phyloP scores from a whole-genome alignment of 2,888 invertebrate genomes.

The Hipparchia semele region DNA sequence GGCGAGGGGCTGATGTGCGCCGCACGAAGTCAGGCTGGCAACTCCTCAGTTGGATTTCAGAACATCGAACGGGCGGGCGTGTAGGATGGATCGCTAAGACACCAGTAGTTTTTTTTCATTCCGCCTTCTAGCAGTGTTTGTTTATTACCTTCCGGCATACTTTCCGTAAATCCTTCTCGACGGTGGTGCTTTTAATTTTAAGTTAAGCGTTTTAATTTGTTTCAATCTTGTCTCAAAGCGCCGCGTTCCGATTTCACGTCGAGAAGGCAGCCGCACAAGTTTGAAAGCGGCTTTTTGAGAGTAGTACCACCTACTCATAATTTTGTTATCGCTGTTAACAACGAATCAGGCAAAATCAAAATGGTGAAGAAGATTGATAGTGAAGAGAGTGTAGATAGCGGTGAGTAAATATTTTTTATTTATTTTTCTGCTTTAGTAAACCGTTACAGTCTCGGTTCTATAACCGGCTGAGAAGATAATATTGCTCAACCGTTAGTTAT shows the following conservation, averaged over 20 bases:
- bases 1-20: slow-evolving; percentile 54
- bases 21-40: slow-evolving; percentile 53
- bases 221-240: slow-evolving; percentile 64
- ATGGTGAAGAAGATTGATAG: slow-evolving; percentile 81
- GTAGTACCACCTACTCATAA: slow-evolving; percentile 76
- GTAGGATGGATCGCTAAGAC: slow-evolving; percentile 81
- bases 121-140: slow-evolving; percentile 82
- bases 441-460: background rate
- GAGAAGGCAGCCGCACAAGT: slow-evolving; percentile 80
- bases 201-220: slow-evolving; percentile 65
- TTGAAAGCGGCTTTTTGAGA: slow-evolving; percentile 82
- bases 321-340: slow-evolving; percentile 70
- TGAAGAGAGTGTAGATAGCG: slow-evolving; percentile 83
- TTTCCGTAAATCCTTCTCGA: slow-evolving; percentile 79
- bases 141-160: slow-evolving; percentile 75
- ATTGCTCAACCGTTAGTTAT: background rate
- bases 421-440: slow-evolving; percentile 32
- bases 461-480: background rate
- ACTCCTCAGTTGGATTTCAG: slow-evolving; percentile 80
- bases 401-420: slow-evolving; percentile 62
- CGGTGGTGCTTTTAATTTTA: slow-evolving; percentile 71
- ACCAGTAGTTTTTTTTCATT: slow-evolving; percentile 85
- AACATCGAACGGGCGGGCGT: slow-evolving; percentile 83
- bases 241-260: slow-evolving; percentile 78
- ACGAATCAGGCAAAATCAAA: slow-evolving; percentile 71